A percentile compares a stretch with the other conserved stretches of the same genome.
Conservation (phyloP, 2,888 invertebrate species). For the Alcis repandata region DNA sequence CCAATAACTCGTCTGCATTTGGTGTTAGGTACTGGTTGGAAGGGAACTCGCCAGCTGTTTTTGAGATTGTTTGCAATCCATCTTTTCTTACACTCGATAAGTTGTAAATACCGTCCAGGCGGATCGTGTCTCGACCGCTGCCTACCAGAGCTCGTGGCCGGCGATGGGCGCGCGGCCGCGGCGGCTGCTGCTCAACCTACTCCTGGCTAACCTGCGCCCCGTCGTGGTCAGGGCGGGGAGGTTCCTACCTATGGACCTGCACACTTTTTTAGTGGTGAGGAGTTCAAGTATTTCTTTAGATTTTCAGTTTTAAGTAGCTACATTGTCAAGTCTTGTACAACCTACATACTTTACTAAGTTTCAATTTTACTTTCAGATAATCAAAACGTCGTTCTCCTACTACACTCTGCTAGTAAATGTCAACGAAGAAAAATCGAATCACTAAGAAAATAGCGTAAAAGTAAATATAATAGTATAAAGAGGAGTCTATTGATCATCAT, state of each 20-base stretch:
- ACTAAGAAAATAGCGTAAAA: no score
- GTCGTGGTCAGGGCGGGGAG: conserved; percentile 66
- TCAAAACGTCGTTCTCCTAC: conserved; percentile 81
- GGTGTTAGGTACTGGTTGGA: no score
- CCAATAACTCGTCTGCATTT: no score
- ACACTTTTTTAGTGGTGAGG: conserved; percentile 70
- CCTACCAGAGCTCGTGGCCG: conserved; percentile 73
- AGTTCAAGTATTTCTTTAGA: no score
- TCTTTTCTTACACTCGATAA: no score
- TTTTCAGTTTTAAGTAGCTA: no score
- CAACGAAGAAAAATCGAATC: conserved; percentile 70
- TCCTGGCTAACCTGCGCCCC: conserved; percentile 65
- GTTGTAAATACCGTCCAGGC: no score
- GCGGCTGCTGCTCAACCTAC: conserved; percentile 63
- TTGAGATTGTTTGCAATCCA: no score
- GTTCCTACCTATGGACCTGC: conserved; percentile 75
- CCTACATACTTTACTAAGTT: background rate
- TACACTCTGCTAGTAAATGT: conserved; percentile 78
- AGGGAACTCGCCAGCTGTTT: no score
- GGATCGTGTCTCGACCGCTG: conserved; percentile 72
- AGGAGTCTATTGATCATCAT: no score
- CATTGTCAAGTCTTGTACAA: no score
- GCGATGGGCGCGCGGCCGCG: conserved; percentile 66
- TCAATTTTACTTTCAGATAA: conserved; percentile 65
- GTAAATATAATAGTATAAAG: no score